Evolutionary conservation across 23 tunicate species (phyloP), one percentile per base, ranked within the genome.

Genomic region (Trididemnum miniatum): DNA sequence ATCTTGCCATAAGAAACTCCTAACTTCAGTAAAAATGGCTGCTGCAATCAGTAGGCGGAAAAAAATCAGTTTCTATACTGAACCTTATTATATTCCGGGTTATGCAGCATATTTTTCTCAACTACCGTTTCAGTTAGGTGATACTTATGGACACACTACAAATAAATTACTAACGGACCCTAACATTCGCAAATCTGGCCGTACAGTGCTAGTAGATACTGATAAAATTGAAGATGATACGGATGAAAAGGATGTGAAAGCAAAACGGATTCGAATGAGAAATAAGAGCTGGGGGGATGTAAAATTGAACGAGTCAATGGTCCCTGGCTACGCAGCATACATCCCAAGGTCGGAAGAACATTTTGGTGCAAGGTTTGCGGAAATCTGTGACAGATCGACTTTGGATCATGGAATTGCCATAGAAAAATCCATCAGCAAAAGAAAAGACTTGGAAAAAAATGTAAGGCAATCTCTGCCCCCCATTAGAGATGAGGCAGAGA

Each of bases 301-400:
- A 52, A 93, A 93, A 59, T 71, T 81, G 23, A 82, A 64, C 71
- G 92, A 88, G 36, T 23, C 71, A 26, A 93, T 93, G 98, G 90
- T 83, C 72, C 99, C 99, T 0, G 99, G 99, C 35, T 95, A 95
- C 59, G 79, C 99, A 12, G 99, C 89, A 20, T 90, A 86, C 52
- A 91, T 96, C 34, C 99, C 99, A 1, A 82, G 73, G 18, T 59
- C 71, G 5, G 96, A 91, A 40, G 86, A 79, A 28, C 83, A 87
- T 73, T 90, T 90, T 59, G 99, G 99, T 1, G 94, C 90, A 20
- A 79, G 96, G 24, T 90, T 91, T 57, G 96, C 99, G 1, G 67
- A 85, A 31, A 83, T 86, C 18, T 96, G 99, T 72, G 60, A 83
- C 9, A 38, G 79, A 1, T 91, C 99, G 0, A 79, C 64, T 59